These are phyloP conservation scores for Uria aalge DNA, from an alignment of 2,113 vertebrate genomes.

Conservation along the genomic window DNA sequence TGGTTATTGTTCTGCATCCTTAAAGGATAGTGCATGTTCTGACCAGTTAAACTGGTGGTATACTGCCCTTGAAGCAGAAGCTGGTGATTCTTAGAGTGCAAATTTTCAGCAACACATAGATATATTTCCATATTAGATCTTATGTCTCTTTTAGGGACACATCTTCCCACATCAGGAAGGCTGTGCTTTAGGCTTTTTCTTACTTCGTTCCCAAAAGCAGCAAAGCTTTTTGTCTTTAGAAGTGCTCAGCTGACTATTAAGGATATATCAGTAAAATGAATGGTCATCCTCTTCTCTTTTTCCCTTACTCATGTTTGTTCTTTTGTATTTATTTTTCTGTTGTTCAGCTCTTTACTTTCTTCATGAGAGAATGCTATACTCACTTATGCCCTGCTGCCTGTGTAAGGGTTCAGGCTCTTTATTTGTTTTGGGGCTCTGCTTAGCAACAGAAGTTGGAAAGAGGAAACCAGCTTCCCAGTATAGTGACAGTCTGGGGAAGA, in stretches of 20 bases:
- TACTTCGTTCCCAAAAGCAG: neutral
- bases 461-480: neutral
- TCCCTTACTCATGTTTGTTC: accelerated
- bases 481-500: neutral
- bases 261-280: neutral
- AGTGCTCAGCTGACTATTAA: neutral
- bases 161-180: neutral
- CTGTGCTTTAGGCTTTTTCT: neutral
- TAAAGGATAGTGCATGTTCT: neutral
- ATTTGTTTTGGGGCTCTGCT: neutral
- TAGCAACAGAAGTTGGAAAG: neutral
- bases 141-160: accelerated
- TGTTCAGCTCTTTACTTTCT: neutral
- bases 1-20: neutral
- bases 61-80: neutral
- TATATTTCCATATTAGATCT: neutral
- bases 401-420: neutral
- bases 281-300: neutral
- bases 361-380: neutral
- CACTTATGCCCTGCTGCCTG: neutral
- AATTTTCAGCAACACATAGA: neutral
- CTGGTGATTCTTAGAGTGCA: neutral
- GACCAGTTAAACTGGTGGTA: neutral
- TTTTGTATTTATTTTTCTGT: neutral
- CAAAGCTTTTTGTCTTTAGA: neutral